These are phyloP conservation scores for Nasalis larvatus DNA, from an alignment of 2,113 vertebrate genomes.

Conservation along the genomic window DNA sequence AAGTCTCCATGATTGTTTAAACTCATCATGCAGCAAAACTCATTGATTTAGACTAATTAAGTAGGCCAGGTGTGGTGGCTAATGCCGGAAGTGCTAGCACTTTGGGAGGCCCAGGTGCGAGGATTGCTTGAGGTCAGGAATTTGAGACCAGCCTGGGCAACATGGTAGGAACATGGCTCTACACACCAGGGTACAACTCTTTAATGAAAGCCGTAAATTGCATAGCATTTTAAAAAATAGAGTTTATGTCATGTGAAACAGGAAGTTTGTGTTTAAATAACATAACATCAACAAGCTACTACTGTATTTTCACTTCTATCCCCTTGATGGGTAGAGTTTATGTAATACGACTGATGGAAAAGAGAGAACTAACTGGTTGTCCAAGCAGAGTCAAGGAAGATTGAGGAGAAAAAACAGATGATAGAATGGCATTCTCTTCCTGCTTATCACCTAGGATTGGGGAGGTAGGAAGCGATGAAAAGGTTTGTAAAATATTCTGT, in stretches of 20 bases:
- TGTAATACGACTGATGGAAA: not conserved
- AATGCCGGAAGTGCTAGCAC: too few species aligned
- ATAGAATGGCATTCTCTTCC: not conserved
- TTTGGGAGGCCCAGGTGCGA: too few species aligned
- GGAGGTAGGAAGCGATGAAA: not conserved
- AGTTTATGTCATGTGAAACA: not conserved
- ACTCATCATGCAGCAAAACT: not conserved
- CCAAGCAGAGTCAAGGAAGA: not conserved
- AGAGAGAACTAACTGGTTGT: not conserved
- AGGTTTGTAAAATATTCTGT: not conserved
- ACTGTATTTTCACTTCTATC: not conserved
- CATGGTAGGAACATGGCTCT: too few species aligned
- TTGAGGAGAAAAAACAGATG: not conserved
- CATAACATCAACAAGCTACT: not conserved
- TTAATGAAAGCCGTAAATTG: not conserved
- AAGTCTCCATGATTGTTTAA: not conserved
- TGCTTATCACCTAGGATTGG: not conserved
- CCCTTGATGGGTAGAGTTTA: not conserved
- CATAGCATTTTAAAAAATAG: not conserved
- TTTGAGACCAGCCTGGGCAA: too few species aligned
- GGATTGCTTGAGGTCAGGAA: too few species aligned
- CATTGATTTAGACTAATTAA: not conserved
- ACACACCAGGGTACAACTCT: not conserved
- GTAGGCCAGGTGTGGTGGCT: too few species aligned
- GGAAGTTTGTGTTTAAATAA: not conserved